Evolutionary conservation across 2,797 vertebrate species (phyloP), one percentile per base, ranked within the genome.

Genomic region (Oreonectes daqikongensis): DNA sequence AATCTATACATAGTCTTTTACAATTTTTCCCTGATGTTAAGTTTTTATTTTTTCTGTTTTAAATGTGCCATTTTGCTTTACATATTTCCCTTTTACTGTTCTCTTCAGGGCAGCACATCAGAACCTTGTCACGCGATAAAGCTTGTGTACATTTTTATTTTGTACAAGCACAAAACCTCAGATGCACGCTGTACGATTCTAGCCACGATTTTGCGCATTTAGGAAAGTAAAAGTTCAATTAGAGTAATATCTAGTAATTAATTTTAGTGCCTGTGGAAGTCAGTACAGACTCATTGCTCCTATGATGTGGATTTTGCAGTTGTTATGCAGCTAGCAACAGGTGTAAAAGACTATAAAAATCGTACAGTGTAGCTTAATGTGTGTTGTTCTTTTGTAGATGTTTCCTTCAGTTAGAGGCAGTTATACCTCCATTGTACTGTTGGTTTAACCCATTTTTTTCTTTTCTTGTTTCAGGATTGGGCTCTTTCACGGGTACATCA

Each of bases 381-480:
- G 2, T 50, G 14, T 38, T 52, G 35, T 59, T 18, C 5, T 63
- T 18, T 12, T 32, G 24, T 60, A 38, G 40, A 32, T 35, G 15
- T 63, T 60, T 20, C 6, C 11, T 40, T 42, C 61, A 17, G 14
- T 71, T 30, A 68, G 18, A 22, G 1, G 1, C 28, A 6, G 22
- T 42, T 61, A 12, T 18, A 22, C 7, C 5, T 40, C 6, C 15
- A n/a, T 0, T 71, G 17, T 20, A 44, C 38, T 20, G 38, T 64
- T 64, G 50, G 11, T 55, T 20, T 64, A 50, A 35, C 70, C 2
- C 60, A 5, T 9, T 69, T 26, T n/a, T 14, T 71, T 32, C 78
- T 53, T 68, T 59, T 12, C 86, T 80, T 86, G 71, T 90, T 87
- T 60, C 83, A 97, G 96, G 87, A 85, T 68, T 87, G 0, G 89